Evolutionary conservation across 2,797 vertebrate genomes (phyloP).

Genomic region (Xerus rutilus): DNA sequence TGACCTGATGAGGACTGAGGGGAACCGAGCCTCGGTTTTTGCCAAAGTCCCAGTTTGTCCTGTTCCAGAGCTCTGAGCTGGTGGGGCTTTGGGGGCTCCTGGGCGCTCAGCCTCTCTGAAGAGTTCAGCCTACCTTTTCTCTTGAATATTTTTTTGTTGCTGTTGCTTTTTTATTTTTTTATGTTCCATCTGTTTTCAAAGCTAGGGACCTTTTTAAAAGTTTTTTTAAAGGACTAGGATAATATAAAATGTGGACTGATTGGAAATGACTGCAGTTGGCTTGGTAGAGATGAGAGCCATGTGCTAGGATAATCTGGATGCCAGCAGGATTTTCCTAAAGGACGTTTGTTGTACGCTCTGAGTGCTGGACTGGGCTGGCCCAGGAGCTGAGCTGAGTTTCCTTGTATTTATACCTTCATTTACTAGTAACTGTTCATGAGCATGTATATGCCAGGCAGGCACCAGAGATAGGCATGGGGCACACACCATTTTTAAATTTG

Average conservation of each 20-base stretch:
- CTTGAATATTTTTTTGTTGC: not conserved
- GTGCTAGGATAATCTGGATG: not conserved
- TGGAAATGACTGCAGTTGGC: not conserved
- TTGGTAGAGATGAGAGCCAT: not conserved
- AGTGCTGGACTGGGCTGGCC: not conserved
- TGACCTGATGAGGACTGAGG: not conserved
- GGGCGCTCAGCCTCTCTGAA: not conserved
- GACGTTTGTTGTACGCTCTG: not conserved
- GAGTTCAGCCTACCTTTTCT: not conserved
- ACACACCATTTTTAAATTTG: not conserved
- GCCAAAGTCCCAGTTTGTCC: accelerated
- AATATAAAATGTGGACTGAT: not conserved
- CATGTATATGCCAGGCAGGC: not conserved
- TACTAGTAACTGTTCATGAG: not conserved
- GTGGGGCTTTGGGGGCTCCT: not conserved
- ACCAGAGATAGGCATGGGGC: not conserved
- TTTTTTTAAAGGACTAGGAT: not conserved
- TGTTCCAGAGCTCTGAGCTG: not conserved
- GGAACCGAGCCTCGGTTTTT: not conserved
- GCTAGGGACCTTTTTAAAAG: not conserved
- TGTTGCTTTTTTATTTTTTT: not conserved
- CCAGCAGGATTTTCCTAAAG: not conserved
- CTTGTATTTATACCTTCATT: not conserved
- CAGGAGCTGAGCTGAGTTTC: not conserved
- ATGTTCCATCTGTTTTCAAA: not conserved